These are phyloP conservation scores for Drosophila neonasuta DNA, from an alignment of 2,888 invertebrate species.

Conservation along the genomic window DNA sequence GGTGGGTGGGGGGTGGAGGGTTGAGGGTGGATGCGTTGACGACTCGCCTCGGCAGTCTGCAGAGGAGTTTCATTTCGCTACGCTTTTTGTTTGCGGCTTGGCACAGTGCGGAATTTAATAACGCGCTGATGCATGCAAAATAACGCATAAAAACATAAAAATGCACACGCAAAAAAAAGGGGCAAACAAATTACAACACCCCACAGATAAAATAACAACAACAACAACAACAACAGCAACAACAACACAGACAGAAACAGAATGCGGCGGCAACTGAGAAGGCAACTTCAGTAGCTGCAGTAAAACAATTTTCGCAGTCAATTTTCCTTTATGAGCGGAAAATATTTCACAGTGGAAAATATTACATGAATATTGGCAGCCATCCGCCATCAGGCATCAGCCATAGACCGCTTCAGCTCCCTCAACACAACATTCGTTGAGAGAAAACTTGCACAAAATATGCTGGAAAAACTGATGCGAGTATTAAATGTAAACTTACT, in stretches of 20 bases:
- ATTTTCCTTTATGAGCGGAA: slow-evolving; percentile 76
- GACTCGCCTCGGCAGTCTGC: slow-evolving; percentile 46
- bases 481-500: background rate
- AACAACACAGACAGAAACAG: background rate
- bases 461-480: background rate
- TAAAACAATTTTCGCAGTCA: slow-evolving; percentile 78
- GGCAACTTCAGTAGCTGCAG: slow-evolving; percentile 58
- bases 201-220: slow-evolving; percentile 41
- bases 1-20: background rate
- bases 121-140: slow-evolving; percentile 78
- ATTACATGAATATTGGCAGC: slow-evolving; percentile 70
- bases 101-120: slow-evolving; percentile 68
- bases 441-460: slow-evolving; percentile 1
- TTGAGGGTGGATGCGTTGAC: slow-evolving; percentile 37
- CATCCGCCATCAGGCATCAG: slow-evolving; percentile 32
- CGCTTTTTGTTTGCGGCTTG: slow-evolving; percentile 51
- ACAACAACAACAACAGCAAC: background rate
- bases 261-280: slow-evolving; percentile 32
- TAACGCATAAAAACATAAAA: slow-evolving; percentile 76
- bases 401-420: no score
- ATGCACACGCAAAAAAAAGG: slow-evolving; percentile 61
- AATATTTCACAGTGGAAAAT: slow-evolving; percentile 70
- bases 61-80: slow-evolving; percentile 31
- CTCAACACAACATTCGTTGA: no score
- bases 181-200: slow-evolving; percentile 70